Evolutionary conservation across 2,113 vertebrate genomes (phyloP).

Genomic region (Ammodytes marinus): DNA sequence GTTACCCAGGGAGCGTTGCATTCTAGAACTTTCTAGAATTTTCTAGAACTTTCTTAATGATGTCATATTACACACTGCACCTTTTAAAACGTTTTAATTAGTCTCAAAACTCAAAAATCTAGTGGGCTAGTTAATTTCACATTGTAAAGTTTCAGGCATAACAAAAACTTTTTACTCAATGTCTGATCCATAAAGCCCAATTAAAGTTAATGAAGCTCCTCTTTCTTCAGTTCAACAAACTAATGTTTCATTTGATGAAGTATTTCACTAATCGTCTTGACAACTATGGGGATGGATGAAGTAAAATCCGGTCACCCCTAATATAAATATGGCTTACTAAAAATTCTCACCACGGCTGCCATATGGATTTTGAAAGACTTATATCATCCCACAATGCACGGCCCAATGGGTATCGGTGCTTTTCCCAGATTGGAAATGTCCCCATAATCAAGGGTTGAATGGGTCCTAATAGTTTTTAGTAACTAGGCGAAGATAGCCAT

Average conservation of each 20-base stretch:
- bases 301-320: conserved; percentile 29
- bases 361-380: conserved; percentile 46
- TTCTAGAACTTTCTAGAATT: too few species aligned
- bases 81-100: too few species aligned
- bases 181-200: conserved; percentile 19
- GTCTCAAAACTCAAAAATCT: too few species aligned
- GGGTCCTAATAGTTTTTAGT: conserved; percentile 46
- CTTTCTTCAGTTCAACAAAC: conserved; percentile 36
- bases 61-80: too few species aligned
- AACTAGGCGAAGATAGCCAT: conserved; percentile 28
- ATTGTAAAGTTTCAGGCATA: background rate
- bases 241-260: conserved; percentile 43
- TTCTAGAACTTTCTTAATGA: too few species aligned
- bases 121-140: too few species aligned
- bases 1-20: too few species aligned
- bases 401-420: background rate
- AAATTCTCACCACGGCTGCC: conserved; percentile 29
- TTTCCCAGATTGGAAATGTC: conserved; percentile 40
- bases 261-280: conserved; percentile 28
- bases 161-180: conserved; percentile 33
- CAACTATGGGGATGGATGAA: conserved; percentile 10
- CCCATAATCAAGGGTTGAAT: conserved; percentile 46
- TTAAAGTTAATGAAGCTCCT: conserved; percentile 44
- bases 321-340: conserved; percentile 6
- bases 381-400: conserved; percentile 4